A percentile compares a stretch with the other conserved stretches of the same genome.
Evolutionary conservation across 2,797 vertebrate species (phyloP).

Genomic region (Rhabdophis nuchalis): DNA sequence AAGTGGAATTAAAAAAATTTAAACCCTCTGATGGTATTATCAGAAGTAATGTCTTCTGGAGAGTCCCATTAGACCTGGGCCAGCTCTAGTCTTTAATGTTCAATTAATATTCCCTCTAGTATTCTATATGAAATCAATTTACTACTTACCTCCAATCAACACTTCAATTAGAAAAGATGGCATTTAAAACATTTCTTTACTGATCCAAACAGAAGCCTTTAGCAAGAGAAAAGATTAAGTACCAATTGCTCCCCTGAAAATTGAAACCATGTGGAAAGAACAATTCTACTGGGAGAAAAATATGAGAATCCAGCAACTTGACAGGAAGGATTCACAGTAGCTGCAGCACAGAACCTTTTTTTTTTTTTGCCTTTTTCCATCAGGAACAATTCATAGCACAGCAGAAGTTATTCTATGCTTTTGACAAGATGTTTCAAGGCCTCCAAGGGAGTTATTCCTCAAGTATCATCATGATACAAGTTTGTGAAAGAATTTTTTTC

Average conservation of each 20-base stretch:
- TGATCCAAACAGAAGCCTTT: conserved; percentile 20
- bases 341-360: conserved; percentile 15
- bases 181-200: conserved; percentile 36
- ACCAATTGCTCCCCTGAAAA: conserved; percentile 12
- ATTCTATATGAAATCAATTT: conserved; percentile 48
- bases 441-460: conserved; percentile 24
- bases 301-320: conserved; percentile 25
- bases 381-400: not conserved
- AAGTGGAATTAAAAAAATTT: not conserved
- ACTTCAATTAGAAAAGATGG: conserved; percentile 30
- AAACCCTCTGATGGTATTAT: not conserved
- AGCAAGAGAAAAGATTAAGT: not conserved
- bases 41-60: not conserved
- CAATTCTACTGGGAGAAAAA: conserved; percentile 24
- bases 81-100: not conserved
- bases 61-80: conserved; percentile 26
- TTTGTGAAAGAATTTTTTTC: conserved; percentile 33
- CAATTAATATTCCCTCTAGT: conserved; percentile 15
- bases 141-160: conserved; percentile 39
- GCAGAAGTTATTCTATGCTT: conserved; percentile 18
- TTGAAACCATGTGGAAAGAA: conserved; percentile 31
- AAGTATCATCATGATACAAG: conserved; percentile 61
- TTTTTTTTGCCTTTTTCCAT: not conserved
- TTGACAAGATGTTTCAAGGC: conserved; percentile 49
- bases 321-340: conserved; percentile 8